A percentile compares a stretch with the other conserved stretches of the same genome.
These are phyloP conservation scores for Mizuhopecten yessoensis DNA, from an alignment of 1,140 invertebrate genomes.

Conservation along the genomic window DNA sequence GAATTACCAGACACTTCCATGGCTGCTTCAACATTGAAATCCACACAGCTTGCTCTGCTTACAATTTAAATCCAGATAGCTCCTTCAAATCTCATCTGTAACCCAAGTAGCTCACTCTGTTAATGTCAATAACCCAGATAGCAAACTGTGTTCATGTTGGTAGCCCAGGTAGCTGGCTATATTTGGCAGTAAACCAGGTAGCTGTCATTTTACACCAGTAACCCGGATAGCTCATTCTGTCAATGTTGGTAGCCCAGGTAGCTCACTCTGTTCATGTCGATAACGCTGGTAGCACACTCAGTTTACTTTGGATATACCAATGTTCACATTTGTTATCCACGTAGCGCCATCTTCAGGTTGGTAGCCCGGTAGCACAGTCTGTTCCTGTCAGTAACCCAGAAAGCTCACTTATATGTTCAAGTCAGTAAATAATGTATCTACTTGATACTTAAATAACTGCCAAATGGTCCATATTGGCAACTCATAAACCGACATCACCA, in stretches of 20 bases:
- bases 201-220: not conserved
- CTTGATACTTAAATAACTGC: not conserved
- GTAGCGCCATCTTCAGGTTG: not conserved
- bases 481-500: too few relatives aligned
- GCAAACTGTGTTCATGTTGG: too few relatives aligned
- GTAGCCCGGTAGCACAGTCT: not conserved
- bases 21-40: too few relatives aligned
- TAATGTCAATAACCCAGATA: too few relatives aligned
- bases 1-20: too few relatives aligned
- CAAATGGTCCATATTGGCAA: not conserved
- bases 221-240: not conserved
- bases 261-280: not conserved
- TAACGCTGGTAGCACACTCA: too few relatives aligned
- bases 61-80: too few relatives aligned
- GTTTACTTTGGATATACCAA: not conserved
- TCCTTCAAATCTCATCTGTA: too few relatives aligned
- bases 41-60: too few relatives aligned
- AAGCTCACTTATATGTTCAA: not conserved
- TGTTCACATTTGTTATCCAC: not conserved
- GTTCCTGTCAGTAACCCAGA: not conserved
- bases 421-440: not conserved
- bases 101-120: too few relatives aligned
- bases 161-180: too few relatives aligned
- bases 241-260: not conserved
- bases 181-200: not conserved